phyloP scores from a whole-genome alignment of 2,113 vertebrate genomes.

The Mesoclemmys tuberculata region DNA sequence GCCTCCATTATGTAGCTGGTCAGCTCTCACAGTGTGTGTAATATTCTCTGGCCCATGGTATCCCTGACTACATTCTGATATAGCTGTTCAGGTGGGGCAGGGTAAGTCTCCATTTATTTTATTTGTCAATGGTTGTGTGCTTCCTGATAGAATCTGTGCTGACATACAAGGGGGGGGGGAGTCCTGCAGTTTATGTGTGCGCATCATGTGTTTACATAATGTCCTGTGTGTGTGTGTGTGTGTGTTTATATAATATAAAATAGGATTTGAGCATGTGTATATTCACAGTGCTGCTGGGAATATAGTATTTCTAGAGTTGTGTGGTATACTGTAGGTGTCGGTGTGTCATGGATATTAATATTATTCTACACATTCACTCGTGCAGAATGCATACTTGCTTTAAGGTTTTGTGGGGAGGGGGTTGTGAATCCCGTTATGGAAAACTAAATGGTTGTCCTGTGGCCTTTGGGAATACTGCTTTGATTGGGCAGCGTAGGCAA shows the following conservation, averaged over 20 bases:
- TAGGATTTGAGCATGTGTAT: constrained; percentile 49
- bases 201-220: constrained; percentile 74
- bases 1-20: constrained; percentile 36
- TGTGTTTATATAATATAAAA: constrained; percentile 79
- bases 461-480: constrained; percentile 28
- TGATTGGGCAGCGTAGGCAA: constrained; percentile 4
- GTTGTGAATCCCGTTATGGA: constrained; percentile 55
- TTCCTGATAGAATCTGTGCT: not conserved
- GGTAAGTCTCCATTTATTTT: not conserved
- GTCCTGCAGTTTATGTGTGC: constrained; percentile 26
- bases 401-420: constrained; percentile 10
- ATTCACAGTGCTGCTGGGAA: not conserved
- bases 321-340: constrained; percentile 49
- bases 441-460: constrained; percentile 49
- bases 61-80: not conserved
- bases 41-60: not conserved
- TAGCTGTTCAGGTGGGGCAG: not conserved
- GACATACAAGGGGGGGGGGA: not conserved
- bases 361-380: constrained; percentile 29
- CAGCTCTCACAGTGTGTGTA: not conserved
- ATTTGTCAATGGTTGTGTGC: not conserved
- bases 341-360: constrained; percentile 44
- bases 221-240: constrained; percentile 65
- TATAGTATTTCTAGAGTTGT: constrained; percentile 46
- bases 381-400: constrained; percentile 5